Evolutionary conservation across 2,888 invertebrate genomes (phyloP).

Genomic region (Hirtodrosophila confusa): DNA sequence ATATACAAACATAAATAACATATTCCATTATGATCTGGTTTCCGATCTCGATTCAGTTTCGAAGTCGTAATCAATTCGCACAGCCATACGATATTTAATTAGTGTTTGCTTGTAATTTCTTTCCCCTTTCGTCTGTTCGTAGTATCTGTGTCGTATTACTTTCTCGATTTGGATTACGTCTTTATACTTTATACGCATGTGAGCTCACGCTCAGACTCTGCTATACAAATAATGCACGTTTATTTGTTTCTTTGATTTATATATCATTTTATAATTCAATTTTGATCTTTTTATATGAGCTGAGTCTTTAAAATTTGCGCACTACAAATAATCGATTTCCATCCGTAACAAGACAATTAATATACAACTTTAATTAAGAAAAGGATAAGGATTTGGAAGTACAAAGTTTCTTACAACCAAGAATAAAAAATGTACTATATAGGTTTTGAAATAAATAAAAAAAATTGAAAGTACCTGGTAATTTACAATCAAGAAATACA

Average conservation of each 20-base stretch:
- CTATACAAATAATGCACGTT: constrained; percentile 10
- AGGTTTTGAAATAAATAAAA: no score
- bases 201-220: background rate
- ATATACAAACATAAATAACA: constrained; percentile 18
- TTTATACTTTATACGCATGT: constrained; percentile 26
- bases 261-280: background rate
- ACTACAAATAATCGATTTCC: background rate
- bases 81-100: constrained; percentile 54
- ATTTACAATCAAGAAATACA: no score
- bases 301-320: background rate
- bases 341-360: no score
- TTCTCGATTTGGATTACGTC: constrained; percentile 11
- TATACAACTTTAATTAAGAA: no score
- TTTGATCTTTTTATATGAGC: background rate
- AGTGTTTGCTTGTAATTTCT: constrained; percentile 45
- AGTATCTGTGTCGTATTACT: constrained; percentile 12
- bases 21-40: constrained; percentile 18
- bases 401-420: no score
- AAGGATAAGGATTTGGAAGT: no score
- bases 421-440: no score
- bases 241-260: constrained; percentile 5
- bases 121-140: constrained; percentile 21
- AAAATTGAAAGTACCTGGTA: no score
- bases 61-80: constrained; percentile 63
- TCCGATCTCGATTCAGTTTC: constrained; percentile 41